Evolutionary conservation across 2,888 invertebrate species (phyloP), one percentile per base, ranked within the genome.

Genomic region (Heliconius hortense): DNA sequence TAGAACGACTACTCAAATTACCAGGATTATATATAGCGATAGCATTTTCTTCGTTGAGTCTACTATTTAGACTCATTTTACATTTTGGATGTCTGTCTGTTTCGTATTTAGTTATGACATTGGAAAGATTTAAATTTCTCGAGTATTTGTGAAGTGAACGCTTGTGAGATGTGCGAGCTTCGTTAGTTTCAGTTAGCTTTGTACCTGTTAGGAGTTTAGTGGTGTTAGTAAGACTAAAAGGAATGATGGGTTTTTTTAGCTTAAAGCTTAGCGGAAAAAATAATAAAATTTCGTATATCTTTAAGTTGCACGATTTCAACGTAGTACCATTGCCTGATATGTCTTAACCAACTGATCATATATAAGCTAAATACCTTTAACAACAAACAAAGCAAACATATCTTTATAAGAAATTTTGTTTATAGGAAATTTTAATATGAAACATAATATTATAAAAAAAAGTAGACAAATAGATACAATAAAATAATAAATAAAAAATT

Each of bases 61-160:
- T 84, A 35, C 82, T 79, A 26, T 84, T 85, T 0, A 93, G 82
- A 79, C 85, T 93, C 5, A 86, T 77, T 87, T 91, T 93, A 81
- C 93, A 93, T 82, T 91, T 93, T 0, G 92, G 91, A 18, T 82
- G 82, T 80, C 82, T 83, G 43, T 79, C 75, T 26, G 82, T 81
- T 62, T 91, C 88, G 80, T 86, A 93, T 59, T 82, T 85, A 81
- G 87, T 85, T 21, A 90, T 75, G 10, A 90, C 81, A 73, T 80
- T 86, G 60, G 89, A 87, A 74, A 94, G 89, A 76, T 88, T 90
- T 1, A 84, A 78, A 75, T 81, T 87, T 80, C 93, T 87, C 66
- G 90, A 85, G 80, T 87, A 93, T 76, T 87, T 87, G 84, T 89
- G 87, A 72, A 85, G 76, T 24, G 86, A 81, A 73, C 89, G 84